Conservation (phyloP, 2,888 invertebrate species). For the Acanthococcus lagerstroemiae region DNA sequence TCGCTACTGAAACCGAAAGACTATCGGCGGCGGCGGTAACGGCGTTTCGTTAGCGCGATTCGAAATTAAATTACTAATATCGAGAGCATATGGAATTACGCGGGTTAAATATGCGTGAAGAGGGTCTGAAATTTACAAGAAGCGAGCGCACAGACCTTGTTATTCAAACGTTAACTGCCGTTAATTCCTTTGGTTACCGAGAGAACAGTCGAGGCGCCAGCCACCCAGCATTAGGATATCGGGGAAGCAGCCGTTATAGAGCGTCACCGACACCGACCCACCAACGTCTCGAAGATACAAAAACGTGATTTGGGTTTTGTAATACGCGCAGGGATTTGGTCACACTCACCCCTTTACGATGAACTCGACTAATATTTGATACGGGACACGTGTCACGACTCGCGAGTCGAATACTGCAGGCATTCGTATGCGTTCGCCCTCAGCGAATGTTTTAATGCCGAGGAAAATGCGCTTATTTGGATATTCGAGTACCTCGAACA, state of each 20-base stretch:
- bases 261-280: not conserved
- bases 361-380: no score
- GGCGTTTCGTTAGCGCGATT: not conserved
- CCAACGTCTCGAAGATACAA: slow-evolving; percentile 4
- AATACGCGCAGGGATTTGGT: slow-evolving; percentile 17
- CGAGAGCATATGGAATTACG: not conserved
- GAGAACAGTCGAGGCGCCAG: not conserved
- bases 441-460: no score
- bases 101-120: not conserved
- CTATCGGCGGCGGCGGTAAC: no score
- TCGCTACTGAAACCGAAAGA: no score
- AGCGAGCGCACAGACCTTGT: not conserved
- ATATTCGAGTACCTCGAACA: no score
- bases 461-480: no score
- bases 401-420: no score
- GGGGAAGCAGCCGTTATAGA: not conserved
- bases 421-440: no score
- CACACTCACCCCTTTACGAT: no score
- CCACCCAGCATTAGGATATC: no score
- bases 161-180: not conserved
- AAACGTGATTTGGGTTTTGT: slow-evolving; percentile 20
- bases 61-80: not conserved
- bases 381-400: no score
- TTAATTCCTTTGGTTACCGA: not conserved
- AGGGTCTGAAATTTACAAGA: not conserved